Conservation (phyloP, 2,113 vertebrate species). For the Aegithalos caudatus region DNA sequence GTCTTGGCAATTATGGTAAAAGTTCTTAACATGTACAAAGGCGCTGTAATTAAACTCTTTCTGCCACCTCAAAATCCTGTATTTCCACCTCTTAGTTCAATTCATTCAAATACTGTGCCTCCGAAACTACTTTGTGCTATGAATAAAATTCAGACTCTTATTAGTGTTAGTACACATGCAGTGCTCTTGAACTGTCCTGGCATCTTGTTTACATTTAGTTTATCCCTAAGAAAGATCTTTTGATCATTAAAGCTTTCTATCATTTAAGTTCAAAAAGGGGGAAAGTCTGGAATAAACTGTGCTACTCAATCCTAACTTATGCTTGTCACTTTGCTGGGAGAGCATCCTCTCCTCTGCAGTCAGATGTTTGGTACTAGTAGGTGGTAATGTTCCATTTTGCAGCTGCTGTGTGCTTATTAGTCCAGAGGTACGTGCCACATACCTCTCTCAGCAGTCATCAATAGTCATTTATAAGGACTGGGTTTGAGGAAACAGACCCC, state of each 20-base stretch:
- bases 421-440: neutral
- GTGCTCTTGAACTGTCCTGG: neutral
- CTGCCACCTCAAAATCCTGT: neutral
- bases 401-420: neutral
- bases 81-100: neutral
- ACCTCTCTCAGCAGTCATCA: neutral
- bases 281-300: neutral
- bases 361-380: neutral
- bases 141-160: neutral
- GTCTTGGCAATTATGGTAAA: neutral
- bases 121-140: neutral
- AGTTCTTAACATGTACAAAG: neutral
- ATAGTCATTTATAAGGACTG: neutral
- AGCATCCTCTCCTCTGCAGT: neutral
- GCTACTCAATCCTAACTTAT: neutral
- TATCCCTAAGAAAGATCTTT: neutral
- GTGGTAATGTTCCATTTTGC: neutral
- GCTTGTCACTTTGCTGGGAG: rapidly evolving
- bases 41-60: neutral
- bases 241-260: neutral
- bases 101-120: neutral
- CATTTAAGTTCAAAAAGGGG: neutral
- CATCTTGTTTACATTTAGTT: neutral
- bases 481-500: neutral
- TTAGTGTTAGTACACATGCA: neutral